Base-by-base conservation (phyloP, 2,888 invertebrate genomes). In the Charanyca ferruginea region DNA sequence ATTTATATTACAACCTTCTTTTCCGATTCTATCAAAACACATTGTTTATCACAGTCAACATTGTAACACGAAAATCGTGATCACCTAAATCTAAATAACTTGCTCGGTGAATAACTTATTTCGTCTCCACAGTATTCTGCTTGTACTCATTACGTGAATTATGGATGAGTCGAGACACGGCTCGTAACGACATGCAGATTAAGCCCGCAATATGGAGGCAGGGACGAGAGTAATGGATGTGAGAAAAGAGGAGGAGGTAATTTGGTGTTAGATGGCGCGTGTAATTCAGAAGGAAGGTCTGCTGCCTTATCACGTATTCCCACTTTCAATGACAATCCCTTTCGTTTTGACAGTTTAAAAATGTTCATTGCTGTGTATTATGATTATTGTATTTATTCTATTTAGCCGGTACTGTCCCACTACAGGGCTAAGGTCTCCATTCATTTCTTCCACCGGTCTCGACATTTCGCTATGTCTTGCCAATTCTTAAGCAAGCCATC, bases 101-200 rank as follows among this genome's bases (percentile, higher is more conserved):
- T 68, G 64, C 62, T 70, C 59, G 47, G 28, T 77, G 80, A 80
- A 80, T 82, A 82, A 77, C 66, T 82, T 79, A 84, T 79, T 79
- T 79, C 79, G 74, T 83, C 87, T 88, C 85, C 77, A 85, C 77
- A 83, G 72, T 66, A 52, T 66, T 79, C 85, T 80, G 81, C 82
- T 83, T 84, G 84, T 88, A 82, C 91, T 94, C 91, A 94, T 94
- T 93, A 93, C 85, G 88, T 94, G 92, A 94, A 94, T 94, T 94
- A 94, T 94, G 93, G 91, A 94, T 93, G 94, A 93, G 92, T 87
- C 86, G 89, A 88, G 92, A 90, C 91, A 84, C 84, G 88, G 85
- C 82, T 87, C 85, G 88, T 92, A 93, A 93, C 91, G 92, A 93
- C 91, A 93, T 93, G 92, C 93, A 94, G 93, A 94, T 93, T 94